phyloP scores from a whole-genome alignment of 2,888 invertebrate species.

The Acanthosepion esculentum region DNA sequence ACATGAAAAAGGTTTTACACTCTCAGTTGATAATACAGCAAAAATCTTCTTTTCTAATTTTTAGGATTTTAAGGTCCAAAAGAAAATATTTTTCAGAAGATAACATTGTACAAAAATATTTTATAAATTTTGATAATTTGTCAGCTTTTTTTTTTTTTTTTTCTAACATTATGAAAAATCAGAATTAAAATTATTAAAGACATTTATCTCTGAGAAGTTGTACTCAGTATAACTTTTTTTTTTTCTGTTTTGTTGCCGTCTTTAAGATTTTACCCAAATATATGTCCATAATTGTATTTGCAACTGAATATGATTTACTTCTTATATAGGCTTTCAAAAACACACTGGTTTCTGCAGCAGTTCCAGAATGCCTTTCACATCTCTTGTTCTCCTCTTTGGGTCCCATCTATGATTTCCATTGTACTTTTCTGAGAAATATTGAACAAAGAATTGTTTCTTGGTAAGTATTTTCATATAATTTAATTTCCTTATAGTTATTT shows the following conservation, averaged over 20 bases:
- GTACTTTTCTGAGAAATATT: constrained; percentile 85
- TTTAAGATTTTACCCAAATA: not conserved
- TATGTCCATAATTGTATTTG: not conserved
- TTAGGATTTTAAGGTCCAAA: not conserved
- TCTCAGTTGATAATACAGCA: not conserved
- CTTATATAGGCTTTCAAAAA: constrained; percentile 84
- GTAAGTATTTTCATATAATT: constrained; percentile 64
- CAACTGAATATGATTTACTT: constrained; percentile 43
- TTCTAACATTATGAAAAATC: not conserved
- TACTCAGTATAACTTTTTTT: no score
- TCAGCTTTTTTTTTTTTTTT: no score
- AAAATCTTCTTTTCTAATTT: not conserved
- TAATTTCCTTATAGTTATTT: not conserved
- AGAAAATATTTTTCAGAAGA: not conserved
- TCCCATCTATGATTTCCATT: constrained; percentile 88
- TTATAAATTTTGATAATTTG: not conserved
- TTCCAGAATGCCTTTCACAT: constrained; percentile 79
- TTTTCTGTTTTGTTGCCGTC: no score
- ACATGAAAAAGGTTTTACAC: not conserved
- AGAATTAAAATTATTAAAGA: not conserved
- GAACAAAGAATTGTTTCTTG: constrained; percentile 85
- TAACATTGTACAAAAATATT: not conserved
- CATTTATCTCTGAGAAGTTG: not conserved
- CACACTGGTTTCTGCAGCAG: constrained; percentile 80
- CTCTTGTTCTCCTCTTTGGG: constrained; percentile 79